A percentile compares a stretch with the other conserved stretches of the same genome.
phyloP scores from a whole-genome alignment of 2,888 invertebrate species.

The Athetis lepigone region DNA sequence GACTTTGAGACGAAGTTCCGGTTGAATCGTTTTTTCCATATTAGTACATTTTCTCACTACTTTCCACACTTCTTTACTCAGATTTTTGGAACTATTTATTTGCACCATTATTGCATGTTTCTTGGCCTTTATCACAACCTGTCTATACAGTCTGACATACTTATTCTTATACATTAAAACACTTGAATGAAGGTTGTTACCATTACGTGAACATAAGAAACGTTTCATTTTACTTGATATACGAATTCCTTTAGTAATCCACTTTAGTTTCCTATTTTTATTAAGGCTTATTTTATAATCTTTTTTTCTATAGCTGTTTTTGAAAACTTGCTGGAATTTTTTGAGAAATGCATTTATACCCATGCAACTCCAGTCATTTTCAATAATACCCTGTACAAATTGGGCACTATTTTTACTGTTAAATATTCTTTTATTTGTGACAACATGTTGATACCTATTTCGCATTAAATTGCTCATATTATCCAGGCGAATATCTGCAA shows the following conservation, averaged over 20 bases:
- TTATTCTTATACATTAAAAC: constrained; percentile 35
- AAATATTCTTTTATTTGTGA: constrained; percentile 1
- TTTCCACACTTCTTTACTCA: too few species aligned
- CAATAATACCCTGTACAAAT: constrained; percentile 1
- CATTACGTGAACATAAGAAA: too few species aligned
- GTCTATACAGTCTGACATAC: constrained; percentile 49
- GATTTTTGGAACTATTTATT: constrained; percentile 38
- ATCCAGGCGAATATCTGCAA: not conserved
- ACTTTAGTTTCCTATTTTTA: not conserved
- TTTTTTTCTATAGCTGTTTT: constrained; percentile 1
- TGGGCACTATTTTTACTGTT: not conserved
- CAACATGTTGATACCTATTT: not conserved
- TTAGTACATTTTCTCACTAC: too few species aligned
- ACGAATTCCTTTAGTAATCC: constrained; percentile 6
- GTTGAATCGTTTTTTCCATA: not conserved
- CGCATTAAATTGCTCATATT: too few species aligned
- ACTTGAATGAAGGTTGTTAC: too few species aligned
- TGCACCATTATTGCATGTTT: constrained; percentile 4
- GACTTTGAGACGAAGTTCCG: not conserved
- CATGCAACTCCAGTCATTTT: not conserved
- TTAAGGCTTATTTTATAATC: not conserved
- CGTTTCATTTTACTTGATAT: constrained; percentile 9
- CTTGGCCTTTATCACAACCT: not conserved
- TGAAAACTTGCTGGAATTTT: not conserved
- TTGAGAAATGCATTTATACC: constrained; percentile 9